These are phyloP conservation scores for Acholoe squamosa DNA, from an alignment of 2,888 invertebrate genomes.

Conservation along the genomic window DNA sequence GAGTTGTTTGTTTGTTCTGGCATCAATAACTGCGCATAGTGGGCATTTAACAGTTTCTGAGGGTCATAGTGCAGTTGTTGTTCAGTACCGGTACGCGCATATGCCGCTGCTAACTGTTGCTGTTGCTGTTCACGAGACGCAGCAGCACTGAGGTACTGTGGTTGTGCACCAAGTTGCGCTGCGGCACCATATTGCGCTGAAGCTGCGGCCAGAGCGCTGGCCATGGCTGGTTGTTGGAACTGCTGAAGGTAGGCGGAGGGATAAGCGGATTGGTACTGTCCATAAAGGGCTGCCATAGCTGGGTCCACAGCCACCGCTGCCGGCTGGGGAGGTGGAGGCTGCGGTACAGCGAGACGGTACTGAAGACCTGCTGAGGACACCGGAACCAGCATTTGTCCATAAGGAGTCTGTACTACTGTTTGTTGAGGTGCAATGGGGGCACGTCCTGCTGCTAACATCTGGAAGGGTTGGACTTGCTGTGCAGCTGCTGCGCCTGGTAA, in stretches of 20 bases:
- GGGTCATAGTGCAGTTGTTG: conserved; percentile 11
- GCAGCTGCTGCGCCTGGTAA: conserved; percentile 5
- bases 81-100: neutral
- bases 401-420: neutral
- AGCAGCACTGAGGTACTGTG: neutral
- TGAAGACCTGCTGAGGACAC: neutral
- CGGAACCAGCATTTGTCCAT: conserved; percentile 45
- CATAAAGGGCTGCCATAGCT: conserved; percentile 36
- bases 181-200: neutral
- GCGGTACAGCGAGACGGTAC: neutral
- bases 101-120: neutral
- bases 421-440: neutral
- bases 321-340: neutral
- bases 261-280: neutral
- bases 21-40: conserved; percentile 38
- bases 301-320: conserved; percentile 46
- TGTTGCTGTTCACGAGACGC: neutral
- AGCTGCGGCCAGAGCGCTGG: neutral
- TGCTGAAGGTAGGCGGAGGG: conserved; percentile 16
- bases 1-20: conserved; percentile 37
- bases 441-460: conserved; percentile 19
- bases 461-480: neutral
- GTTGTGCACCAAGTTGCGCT: neutral
- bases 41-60: conserved; percentile 53
- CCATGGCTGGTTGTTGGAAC: conserved; percentile 13